Percentiles rank a stretch among this genome's conserved stretches.
Conservation (phyloP, 2,888 invertebrate genomes). For the Isotomurus palustris region DNA sequence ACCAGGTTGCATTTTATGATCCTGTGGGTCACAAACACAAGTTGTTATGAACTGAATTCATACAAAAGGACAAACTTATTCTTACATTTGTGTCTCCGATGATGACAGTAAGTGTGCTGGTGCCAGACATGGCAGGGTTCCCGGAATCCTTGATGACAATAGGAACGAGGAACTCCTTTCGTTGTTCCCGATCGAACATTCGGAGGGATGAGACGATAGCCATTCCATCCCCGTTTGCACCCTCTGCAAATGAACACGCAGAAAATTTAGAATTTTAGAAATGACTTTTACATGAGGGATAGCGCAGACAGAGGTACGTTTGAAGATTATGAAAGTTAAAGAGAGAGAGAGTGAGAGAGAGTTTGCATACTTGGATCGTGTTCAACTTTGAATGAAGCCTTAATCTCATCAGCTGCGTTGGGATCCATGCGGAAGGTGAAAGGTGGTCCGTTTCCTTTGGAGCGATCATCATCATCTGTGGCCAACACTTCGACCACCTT, state of each 20-base stretch:
- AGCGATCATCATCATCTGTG: constrained; percentile 88
- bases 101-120: constrained; percentile 89
- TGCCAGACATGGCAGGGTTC: constrained; percentile 92
- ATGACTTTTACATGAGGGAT: too few species aligned
- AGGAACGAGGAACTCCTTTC: constrained; percentile 93
- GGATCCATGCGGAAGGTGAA: constrained; percentile 87
- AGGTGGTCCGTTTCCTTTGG: constrained; percentile 93
- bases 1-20: constrained; percentile 97
- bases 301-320: neutral
- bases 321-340: neutral
- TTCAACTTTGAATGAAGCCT: constrained; percentile 91
- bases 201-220: constrained; percentile 77
- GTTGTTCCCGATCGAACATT: constrained; percentile 90
- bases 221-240: constrained; percentile 95
- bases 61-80: neutral
- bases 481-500: constrained; percentile 83
- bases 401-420: constrained; percentile 86
- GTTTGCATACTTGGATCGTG: constrained; percentile 79
- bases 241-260: constrained; percentile 70
- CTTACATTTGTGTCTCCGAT: constrained; percentile 74
- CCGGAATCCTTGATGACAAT: constrained; percentile 97
- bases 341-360: neutral
- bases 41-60: neutral
- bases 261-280: too few species aligned
- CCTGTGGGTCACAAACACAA: constrained; percentile 49